Evolutionary conservation across 2,797 vertebrate genomes (phyloP).

Genomic region (Amazona ochrocephala): DNA sequence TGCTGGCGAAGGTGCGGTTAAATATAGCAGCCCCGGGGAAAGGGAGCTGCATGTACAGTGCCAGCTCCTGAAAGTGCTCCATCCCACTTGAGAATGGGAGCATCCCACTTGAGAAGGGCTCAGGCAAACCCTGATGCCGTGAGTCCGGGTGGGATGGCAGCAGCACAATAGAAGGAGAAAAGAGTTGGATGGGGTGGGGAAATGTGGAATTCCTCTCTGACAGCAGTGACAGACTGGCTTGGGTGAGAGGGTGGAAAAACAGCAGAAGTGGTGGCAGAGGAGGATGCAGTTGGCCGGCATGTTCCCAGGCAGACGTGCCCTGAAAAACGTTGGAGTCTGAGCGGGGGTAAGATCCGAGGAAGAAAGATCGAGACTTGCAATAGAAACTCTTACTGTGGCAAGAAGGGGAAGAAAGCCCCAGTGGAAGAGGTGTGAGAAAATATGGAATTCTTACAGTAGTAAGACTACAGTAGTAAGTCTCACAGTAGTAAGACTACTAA

Average conservation of each 20-base stretch:
- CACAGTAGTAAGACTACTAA: background rate
- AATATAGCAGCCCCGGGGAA: rapidly evolving
- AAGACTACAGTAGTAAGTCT: background rate
- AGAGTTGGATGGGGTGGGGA: background rate
- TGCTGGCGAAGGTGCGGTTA: rapidly evolving
- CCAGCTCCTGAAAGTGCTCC: background rate
- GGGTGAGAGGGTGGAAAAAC: background rate
- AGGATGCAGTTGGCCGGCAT: background rate
- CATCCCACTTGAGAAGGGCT: rapidly evolving
- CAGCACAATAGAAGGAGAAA: background rate
- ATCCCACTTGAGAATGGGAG: background rate
- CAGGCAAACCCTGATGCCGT: background rate
- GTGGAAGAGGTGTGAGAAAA: background rate
- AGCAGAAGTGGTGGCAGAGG: background rate
- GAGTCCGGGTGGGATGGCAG: background rate
- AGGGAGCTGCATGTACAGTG: rapidly evolving
- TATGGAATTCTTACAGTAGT: background rate
- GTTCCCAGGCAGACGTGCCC: background rate
- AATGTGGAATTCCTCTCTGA: background rate
- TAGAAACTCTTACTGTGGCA: background rate
- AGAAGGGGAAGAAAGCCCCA: background rate
- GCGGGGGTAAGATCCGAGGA: background rate
- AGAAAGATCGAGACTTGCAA: background rate
- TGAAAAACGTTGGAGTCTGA: background rate
- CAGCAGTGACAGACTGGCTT: background rate